These are phyloP conservation scores for Schlechtendalia chinensis DNA, from an alignment of 1,140 invertebrate species.

Conservation along the genomic window DNA sequence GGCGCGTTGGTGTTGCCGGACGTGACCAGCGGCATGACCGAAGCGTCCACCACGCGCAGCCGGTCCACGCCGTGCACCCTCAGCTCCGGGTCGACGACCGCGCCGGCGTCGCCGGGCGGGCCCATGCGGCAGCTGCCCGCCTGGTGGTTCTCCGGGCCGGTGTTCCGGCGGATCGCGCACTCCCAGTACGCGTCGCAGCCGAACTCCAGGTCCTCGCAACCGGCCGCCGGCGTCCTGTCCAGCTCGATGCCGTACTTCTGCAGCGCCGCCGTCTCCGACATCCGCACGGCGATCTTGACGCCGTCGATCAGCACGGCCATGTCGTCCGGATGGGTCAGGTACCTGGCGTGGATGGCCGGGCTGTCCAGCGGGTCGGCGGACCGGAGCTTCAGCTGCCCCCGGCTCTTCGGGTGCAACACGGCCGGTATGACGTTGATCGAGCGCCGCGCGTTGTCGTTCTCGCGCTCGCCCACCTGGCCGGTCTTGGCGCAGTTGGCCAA, in stretches of 20 bases:
- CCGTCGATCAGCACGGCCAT: conserved; percentile 72
- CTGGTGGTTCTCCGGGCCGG: conserved; percentile 81
- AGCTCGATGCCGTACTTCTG: conserved; percentile 70
- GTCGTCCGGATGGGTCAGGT: conserved; percentile 74
- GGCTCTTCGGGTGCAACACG: conserved; percentile 75
- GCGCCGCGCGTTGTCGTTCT: conserved; percentile 56
- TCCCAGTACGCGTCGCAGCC: conserved; percentile 78
- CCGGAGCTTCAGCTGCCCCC: conserved; percentile 71
- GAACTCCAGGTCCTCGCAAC: conserved; percentile 70
- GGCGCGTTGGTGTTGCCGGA: conserved; percentile 81
- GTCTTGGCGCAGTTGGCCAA: conserved; percentile 78
- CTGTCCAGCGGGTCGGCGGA: conserved; percentile 74
- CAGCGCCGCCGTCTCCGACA: conserved; percentile 68
- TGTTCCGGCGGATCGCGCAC: conserved; percentile 72
- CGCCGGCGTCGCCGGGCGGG: conserved; percentile 63
- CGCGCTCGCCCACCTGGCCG: conserved; percentile 76
- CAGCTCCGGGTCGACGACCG: conserved; percentile 71
- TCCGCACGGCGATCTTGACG: conserved; percentile 67
- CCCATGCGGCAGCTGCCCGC: conserved; percentile 82
- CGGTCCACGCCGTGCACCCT: conserved; percentile 68
- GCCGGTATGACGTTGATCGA: conserved; percentile 67
- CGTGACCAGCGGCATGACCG: conserved; percentile 72
- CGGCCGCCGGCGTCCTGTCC: conserved; percentile 68
- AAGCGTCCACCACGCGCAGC: conserved; percentile 74
- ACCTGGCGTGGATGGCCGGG: conserved; percentile 83